phyloP scores from a whole-genome alignment of 2,113 vertebrate species.

The Phasianus colchicus region DNA sequence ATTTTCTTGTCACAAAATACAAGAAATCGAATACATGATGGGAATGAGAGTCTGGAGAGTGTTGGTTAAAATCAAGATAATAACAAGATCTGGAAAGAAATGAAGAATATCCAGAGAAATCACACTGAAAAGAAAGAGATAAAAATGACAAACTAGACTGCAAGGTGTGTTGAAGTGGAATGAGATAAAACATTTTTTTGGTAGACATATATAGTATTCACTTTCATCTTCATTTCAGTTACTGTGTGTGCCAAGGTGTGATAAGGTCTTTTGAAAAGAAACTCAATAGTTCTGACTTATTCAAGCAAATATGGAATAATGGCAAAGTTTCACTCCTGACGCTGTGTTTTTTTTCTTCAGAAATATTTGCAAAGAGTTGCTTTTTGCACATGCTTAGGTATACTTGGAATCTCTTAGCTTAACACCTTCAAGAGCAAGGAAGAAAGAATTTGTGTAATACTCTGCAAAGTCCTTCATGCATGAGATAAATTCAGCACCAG shows the following conservation, averaged over 20 bases:
- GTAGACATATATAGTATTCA: neutral
- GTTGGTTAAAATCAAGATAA: neutral
- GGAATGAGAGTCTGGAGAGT: neutral
- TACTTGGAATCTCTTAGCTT: neutral
- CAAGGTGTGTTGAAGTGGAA: neutral
- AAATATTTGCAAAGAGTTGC: neutral
- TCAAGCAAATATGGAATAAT: neutral
- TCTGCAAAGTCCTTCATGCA: slow-evolving; percentile 10
- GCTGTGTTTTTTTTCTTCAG: neutral
- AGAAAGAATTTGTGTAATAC: neutral
- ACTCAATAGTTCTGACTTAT: neutral
- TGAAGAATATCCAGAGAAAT: neutral
- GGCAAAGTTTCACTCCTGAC: neutral
- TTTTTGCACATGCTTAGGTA: neutral
- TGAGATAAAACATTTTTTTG: neutral
- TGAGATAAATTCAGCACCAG: slow-evolving; percentile 22
- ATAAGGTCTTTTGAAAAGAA: neutral
- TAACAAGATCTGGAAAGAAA: neutral
- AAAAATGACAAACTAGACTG: neutral
- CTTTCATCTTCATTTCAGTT: neutral
- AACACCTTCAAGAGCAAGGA: neutral
- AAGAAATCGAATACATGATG: neutral
- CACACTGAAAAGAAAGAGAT: neutral
- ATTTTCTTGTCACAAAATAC: neutral
- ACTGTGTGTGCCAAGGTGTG: accelerated